Evolutionary conservation across 2,888 invertebrate species (phyloP), one percentile per base, ranked within the genome.

Genomic region (Eupeodes luniger): DNA sequence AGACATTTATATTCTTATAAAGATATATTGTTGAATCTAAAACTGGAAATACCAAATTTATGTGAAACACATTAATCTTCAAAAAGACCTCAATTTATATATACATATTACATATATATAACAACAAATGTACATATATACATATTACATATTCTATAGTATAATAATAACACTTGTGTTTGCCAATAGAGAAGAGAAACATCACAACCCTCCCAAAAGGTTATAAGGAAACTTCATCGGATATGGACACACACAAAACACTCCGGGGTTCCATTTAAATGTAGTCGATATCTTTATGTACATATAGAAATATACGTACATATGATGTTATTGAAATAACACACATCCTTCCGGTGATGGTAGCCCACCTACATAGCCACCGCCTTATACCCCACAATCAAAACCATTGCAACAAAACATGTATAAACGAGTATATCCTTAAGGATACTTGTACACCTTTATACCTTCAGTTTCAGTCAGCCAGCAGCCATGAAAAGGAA

Each of bases 221-320:
- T 27, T n/a, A 62, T 77, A 70, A 70, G 53, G 47, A 76, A 69
- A 64, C 16, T 36, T 49, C 6, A 64, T 49, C 62, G 80, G 64
- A 80, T 69, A 67, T 16, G 4, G 16, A 69, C 69, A 49, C 14
- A 44, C 27, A 12, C 16, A 51, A 5, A 7, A 53, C 5, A 59
- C 34, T 59, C 34, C 3, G 9, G 34, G 34, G 59, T 34, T 14
- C 59, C 14, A 59, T 59, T 27, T 59, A 3, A n/a, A n/a, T n/a
- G n/a, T 34, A 34, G 10, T 10, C 14, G 59, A 40, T 40, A 40
- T 40, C 9, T 40, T 3, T 40, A 14, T 51, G 51, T 14, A n/a
- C 12, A 51, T 5, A 14, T 14, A 51, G 5, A 51, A 4, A 59
- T 6, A 34, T 6, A 14, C 34, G 34, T 14, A 14, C 14, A 57